Conservation (phyloP, 2,797 vertebrate genomes). For the Erethizon dorsatum region DNA sequence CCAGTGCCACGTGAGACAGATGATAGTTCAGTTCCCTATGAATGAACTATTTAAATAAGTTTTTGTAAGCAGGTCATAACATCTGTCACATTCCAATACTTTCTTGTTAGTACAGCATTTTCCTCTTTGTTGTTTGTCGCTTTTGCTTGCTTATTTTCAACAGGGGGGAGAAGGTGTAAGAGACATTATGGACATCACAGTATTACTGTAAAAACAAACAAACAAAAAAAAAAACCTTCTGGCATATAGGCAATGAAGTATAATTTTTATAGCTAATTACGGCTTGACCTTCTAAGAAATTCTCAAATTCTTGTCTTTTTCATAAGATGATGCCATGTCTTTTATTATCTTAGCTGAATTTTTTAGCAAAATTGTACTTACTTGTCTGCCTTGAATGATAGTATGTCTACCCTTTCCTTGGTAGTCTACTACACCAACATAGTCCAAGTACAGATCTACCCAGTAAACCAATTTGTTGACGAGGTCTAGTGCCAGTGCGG, state of each 20-base stretch:
- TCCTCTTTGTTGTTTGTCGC: not conserved
- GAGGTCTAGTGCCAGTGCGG: conserved; percentile 95
- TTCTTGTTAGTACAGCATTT: conserved; percentile 17
- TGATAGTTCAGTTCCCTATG: not conserved
- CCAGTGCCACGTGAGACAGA: not conserved
- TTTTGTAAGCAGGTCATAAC: conserved; percentile 65
- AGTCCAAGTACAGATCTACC: conserved; percentile 97
- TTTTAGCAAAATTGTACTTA: conserved; percentile 89
- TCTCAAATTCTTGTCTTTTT: not conserved
- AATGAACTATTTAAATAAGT: conserved; percentile 58
- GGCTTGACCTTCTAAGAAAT: not conserved
- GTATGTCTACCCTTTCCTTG: conserved; percentile 95
- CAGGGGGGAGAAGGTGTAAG: not conserved
- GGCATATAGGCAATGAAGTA: not conserved
- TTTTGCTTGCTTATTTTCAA: conserved; percentile 38
- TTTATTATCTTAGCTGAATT: conserved; percentile 50
- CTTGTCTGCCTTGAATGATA: conserved; percentile 94
- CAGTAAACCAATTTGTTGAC: conserved; percentile 98
- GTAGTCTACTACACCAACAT: conserved; percentile 97
- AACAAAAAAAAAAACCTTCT: conserved; percentile 61
- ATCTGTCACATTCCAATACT: not conserved
- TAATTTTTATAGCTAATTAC: not conserved
- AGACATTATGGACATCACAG: not conserved
- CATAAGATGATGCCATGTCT: fast-evolving
- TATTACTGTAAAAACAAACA: not conserved